Percentiles rank a stretch among this genome's conserved stretches.
These are phyloP conservation scores for Danaus chrysippus DNA, from an alignment of 2,888 invertebrate genomes.

Conservation along the genomic window DNA sequence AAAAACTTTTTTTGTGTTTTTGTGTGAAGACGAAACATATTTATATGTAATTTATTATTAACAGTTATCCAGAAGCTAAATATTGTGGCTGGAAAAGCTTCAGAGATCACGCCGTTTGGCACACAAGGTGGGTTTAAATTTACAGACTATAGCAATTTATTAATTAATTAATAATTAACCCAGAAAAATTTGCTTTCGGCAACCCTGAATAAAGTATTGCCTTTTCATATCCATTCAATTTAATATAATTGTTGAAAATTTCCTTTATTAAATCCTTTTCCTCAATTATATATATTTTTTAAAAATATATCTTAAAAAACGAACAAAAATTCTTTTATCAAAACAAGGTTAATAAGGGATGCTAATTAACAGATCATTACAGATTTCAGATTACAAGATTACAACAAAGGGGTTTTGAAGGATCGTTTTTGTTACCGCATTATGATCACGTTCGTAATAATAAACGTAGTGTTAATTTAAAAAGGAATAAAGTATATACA, in stretches of 20 bases:
- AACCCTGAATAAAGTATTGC: too few species aligned
- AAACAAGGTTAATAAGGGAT: neutral
- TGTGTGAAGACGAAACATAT: too few species aligned
- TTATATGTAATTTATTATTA: neutral
- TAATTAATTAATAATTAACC: too few species aligned
- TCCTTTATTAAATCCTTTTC: too few species aligned
- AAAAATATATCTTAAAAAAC: neutral
- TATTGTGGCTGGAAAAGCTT: slow-evolving; percentile 65
- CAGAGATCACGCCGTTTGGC: slow-evolving; percentile 69
- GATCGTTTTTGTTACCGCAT: slow-evolving; percentile 45
- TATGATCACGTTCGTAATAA: slow-evolving; percentile 51
- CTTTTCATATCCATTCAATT: too few species aligned
- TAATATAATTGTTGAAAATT: too few species aligned
- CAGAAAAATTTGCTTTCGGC: too few species aligned
- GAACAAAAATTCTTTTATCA: neutral
- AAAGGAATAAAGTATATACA: slow-evolving; percentile 4
- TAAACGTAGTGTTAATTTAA: slow-evolving; percentile 20
- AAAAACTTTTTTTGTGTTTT: too few species aligned
- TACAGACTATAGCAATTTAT: neutral
- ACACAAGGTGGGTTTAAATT: slow-evolving; percentile 61
- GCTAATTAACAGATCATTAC: slow-evolving; percentile 56
- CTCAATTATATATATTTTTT: too few species aligned
- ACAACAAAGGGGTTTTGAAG: slow-evolving; percentile 55
- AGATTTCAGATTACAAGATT: slow-evolving; percentile 77
- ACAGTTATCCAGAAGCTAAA: slow-evolving; percentile 70